Evolutionary conservation across 2,797 vertebrate genomes (phyloP), one percentile per base, ranked within the genome.

Genomic region (Pitangus sulphuratus): DNA sequence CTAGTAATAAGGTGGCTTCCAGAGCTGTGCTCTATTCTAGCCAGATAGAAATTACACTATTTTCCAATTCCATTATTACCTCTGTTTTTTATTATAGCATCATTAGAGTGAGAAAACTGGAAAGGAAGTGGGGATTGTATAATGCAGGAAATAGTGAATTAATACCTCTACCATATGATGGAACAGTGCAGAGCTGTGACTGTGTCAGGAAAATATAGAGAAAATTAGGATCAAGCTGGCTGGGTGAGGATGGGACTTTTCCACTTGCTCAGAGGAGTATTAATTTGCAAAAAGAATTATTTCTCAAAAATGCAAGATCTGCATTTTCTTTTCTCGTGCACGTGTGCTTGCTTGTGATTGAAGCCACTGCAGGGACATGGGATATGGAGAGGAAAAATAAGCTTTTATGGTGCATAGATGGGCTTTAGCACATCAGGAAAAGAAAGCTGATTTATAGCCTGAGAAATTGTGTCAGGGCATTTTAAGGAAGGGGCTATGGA

Each of bases 81-180:
- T 91, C 87, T 96, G 95, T 37, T 92, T 96, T 97, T 96, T 97
- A 97, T 96, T 96, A 95, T 30, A 82, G 87, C 91, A 91, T 96
- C 89, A 88, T 92, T 91, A 90, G 54, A 86, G 95, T 96, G 95
- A 96, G 96, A 97, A 96, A 94, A 92, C 91, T 96, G 94, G 89
- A 95, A 90, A 88, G 92, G 95, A 97, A 97, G 87, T 39, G 30
- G 47, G 54, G 91, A 95, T 94, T 96, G 91, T 95, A 93, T 94
- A 95, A 96, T 94, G 62, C 80, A 95, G 96, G 96, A 96, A 97
- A 93, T 50, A 90, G 95, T 76, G 96, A 95, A 96, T 95, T 90
- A 96, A 93, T 97, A 94, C 95, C 87, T 96, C 70, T 88, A 50
- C 77, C 62, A n/a, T 90, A 91, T 39, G 91, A 95, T 84, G 84